These are phyloP conservation scores for Nasonia vitripennis DNA, from an alignment of 1,140 invertebrate genomes.

Conservation along the genomic window DNA sequence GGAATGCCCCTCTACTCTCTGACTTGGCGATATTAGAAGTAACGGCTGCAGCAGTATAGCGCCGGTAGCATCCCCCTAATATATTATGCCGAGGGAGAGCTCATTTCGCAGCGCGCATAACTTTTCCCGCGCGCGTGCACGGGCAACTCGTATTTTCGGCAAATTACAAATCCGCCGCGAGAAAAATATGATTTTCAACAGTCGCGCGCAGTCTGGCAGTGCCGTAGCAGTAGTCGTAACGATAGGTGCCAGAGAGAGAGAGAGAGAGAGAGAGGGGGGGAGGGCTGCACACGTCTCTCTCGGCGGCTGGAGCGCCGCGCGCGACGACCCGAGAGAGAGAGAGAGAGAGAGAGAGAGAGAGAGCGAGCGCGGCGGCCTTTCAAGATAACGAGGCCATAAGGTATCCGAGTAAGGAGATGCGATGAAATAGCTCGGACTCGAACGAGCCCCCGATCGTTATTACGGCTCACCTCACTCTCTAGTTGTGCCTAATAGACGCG, in stretches of 20 bases:
- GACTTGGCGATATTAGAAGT: slow-evolving; percentile 58
- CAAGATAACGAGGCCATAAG: slow-evolving; percentile 60
- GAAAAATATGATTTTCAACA: slow-evolving; percentile 21
- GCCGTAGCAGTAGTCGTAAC: neutral
- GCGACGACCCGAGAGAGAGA: neutral
- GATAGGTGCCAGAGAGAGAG: neutral
- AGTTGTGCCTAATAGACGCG: too few species aligned
- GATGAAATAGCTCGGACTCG: slow-evolving; percentile 9
- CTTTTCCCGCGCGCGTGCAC: slow-evolving; percentile 23
- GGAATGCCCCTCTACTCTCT: neutral
- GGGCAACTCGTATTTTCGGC: slow-evolving; percentile 59
- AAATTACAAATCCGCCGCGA: slow-evolving; percentile 48
- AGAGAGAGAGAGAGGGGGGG: too few species aligned
- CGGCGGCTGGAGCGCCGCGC: neutral
- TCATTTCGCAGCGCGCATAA: slow-evolving; percentile 62
- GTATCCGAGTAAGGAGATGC: slow-evolving; percentile 41
- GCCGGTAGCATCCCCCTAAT: slow-evolving; percentile 32
- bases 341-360: too few species aligned
- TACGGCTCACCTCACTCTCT: slow-evolving; percentile 18
- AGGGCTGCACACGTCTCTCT: neutral
- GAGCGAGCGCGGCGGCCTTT: neutral
- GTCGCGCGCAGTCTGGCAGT: too few species aligned
- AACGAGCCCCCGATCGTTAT: slow-evolving; percentile 43
- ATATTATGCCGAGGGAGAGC: slow-evolving; percentile 42
- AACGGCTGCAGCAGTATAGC: slow-evolving; percentile 58